Evolutionary conservation across 2,797 vertebrate genomes (phyloP).

Genomic region (Diplodus sargus): DNA sequence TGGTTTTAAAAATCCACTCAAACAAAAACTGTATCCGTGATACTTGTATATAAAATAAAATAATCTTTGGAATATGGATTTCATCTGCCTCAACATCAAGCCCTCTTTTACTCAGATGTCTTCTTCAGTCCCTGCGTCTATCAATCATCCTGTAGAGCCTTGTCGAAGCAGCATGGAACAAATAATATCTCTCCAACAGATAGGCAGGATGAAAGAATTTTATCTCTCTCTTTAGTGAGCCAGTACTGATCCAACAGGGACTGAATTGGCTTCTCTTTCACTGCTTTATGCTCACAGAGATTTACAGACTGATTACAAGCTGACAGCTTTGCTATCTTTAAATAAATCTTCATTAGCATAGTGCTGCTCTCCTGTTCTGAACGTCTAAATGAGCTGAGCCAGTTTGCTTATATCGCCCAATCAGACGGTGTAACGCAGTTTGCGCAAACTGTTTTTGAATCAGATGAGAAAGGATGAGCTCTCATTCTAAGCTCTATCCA

Average conservation of each 20-base stretch:
- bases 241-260: slow-evolving; percentile 44
- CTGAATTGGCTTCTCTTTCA: slow-evolving; percentile 38
- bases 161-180: slow-evolving; percentile 32
- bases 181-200: slow-evolving; percentile 34
- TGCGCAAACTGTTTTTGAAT: slow-evolving; percentile 47
- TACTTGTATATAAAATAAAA: not conserved
- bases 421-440: slow-evolving; percentile 45
- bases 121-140: slow-evolving; percentile 25
- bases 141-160: slow-evolving; percentile 43
- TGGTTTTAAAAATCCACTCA: slow-evolving; percentile 22
- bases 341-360: slow-evolving; percentile 65
- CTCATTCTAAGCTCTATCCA: slow-evolving; percentile 43
- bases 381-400: slow-evolving; percentile 39
- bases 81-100: slow-evolving; percentile 14
- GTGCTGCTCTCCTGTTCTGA: slow-evolving; percentile 30
- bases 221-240: slow-evolving; percentile 38
- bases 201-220: slow-evolving; percentile 38
- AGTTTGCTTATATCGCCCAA: slow-evolving; percentile 45
- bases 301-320: slow-evolving; percentile 55
- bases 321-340: slow-evolving; percentile 48
- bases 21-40: slow-evolving; percentile 14
- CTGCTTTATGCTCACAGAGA: slow-evolving; percentile 37
- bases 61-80: not conserved
- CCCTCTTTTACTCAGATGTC: slow-evolving; percentile 18
- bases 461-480: slow-evolving; percentile 45